Percentiles rank a stretch among this genome's conserved stretches.
These are phyloP conservation scores for Aelia acuminata DNA, from an alignment of 2,888 invertebrate species.

Conservation along the genomic window DNA sequence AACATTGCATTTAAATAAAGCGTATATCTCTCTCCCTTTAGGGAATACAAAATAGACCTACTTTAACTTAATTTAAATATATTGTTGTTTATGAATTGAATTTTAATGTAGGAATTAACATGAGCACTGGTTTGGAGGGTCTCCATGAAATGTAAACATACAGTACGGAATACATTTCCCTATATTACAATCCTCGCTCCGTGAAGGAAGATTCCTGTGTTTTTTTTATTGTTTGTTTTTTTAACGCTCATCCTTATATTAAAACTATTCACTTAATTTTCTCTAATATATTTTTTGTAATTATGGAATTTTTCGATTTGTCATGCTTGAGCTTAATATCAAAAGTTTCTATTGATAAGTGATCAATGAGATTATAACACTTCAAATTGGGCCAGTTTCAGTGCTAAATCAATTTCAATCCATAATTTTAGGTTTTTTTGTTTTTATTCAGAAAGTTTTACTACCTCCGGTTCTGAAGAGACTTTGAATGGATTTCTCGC, in stretches of 20 bases:
- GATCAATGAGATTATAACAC: too few species aligned
- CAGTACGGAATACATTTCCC: neutral
- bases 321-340: too few species aligned
- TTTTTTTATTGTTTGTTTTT: neutral
- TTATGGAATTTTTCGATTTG: too few species aligned
- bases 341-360: too few species aligned
- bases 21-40: neutral
- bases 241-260: neutral
- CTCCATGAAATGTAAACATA: constrained; percentile 2
- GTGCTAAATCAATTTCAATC: too few species aligned
- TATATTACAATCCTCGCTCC: neutral
- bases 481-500: too few species aligned
- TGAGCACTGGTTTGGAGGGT: constrained; percentile 4
- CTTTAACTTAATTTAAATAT: constrained; percentile 23
- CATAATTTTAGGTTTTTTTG: too few species aligned
- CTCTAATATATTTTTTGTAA: neutral
- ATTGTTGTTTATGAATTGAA: constrained; percentile 39
- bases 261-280: neutral
- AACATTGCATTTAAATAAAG: neutral
- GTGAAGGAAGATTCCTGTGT: neutral
- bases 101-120: constrained; percentile 24
- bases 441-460: too few species aligned
- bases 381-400: too few species aligned
- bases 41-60: neutral
- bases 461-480: too few species aligned